These are phyloP conservation scores for Eumerus sabulonum DNA, from an alignment of 2,888 invertebrate species.

Conservation along the genomic window DNA sequence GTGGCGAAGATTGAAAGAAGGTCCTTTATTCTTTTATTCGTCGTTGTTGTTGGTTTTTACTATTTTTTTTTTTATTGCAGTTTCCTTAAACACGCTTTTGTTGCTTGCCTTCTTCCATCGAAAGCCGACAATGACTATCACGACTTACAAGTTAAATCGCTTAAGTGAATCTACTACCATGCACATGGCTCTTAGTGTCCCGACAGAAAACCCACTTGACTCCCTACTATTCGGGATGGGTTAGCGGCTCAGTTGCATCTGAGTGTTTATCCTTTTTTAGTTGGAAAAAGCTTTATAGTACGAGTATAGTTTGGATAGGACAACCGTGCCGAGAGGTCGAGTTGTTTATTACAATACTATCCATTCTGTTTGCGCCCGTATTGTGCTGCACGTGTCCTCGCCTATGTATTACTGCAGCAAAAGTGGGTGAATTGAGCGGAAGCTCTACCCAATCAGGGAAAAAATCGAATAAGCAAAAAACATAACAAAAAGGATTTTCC, in stretches of 20 bases:
- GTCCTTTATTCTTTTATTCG: constrained; percentile 43
- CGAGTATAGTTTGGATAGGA: no score
- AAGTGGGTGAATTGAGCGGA: constrained; percentile 55
- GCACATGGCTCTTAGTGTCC: constrained; percentile 32
- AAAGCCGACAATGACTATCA: not conserved
- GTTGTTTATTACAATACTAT: no score
- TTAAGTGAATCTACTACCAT: constrained; percentile 55
- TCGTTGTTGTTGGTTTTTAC: constrained; percentile 26
- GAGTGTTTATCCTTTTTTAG: constrained; percentile 60
- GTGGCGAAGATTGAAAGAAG: constrained; percentile 45
- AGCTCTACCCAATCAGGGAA: constrained; percentile 62
- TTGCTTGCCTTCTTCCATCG: constrained; percentile 13
- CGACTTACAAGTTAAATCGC: constrained; percentile 62
- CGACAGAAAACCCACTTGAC: no score
- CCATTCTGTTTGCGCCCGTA: no score
- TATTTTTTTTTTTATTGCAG: constrained; percentile 34
- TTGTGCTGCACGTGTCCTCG: no score
- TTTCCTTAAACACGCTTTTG: constrained; percentile 29
- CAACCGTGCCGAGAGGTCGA: no score
- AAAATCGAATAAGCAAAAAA: constrained; percentile 65
- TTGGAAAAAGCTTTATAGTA: constrained; percentile 43
- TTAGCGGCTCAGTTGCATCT: constrained; percentile 13
- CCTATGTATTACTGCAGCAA: no score
- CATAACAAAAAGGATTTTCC: constrained; percentile 56
- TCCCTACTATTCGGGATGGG: constrained; percentile 11